Evolutionary conservation across 1,140 invertebrate species (phyloP), one percentile per base, ranked within the genome.

Genomic region (Coboldia fuscipes): DNA sequence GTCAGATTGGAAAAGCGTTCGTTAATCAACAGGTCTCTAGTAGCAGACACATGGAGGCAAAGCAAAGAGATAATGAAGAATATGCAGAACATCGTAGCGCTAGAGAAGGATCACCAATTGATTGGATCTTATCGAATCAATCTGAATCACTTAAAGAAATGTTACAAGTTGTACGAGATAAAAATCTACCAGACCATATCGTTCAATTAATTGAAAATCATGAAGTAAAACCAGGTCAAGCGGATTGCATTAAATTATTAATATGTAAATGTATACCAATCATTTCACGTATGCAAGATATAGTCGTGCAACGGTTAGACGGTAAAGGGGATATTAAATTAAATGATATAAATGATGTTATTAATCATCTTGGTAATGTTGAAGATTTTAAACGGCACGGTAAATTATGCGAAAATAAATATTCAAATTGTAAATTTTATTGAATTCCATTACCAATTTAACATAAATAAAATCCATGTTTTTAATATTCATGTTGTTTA

Each of bases 241-340:
- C 57, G 7, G 63, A 68, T 34, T 85, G 80, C 42, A 57, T 83
- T 2, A 68, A 72, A 49, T 53, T 81, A 12, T 47, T 85, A 9
- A 51, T 83, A 35, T 85, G 81, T 46, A 83, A 82, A 56, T 65
- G 66, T 28, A 65, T 70, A 2, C 78, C 78, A 2, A 66, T 83
- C 24, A 67, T 84, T 38, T 65, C 58, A 51, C 70, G 70, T 33
- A 76, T 78, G 60, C 79, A 84, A n/a, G n/a, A n/a, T n/a, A n/a
- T n/a, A n/a, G n/a, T n/a, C n/a, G n/a, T n/a, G n/a, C n/a, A n/a
- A n/a, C n/a, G n/a, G n/a, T n/a, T n/a, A n/a, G n/a, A n/a, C n/a
- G n/a, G n/a, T n/a, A n/a, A n/a, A n/a, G n/a, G n/a, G n/a, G n/a
- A n/a, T n/a, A n/a, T n/a, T n/a, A n/a, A n/a, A n/a, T n/a, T n/a